Base-by-base conservation (phyloP, 1,140 invertebrate species). In the Bemisia tabaci region DNA sequence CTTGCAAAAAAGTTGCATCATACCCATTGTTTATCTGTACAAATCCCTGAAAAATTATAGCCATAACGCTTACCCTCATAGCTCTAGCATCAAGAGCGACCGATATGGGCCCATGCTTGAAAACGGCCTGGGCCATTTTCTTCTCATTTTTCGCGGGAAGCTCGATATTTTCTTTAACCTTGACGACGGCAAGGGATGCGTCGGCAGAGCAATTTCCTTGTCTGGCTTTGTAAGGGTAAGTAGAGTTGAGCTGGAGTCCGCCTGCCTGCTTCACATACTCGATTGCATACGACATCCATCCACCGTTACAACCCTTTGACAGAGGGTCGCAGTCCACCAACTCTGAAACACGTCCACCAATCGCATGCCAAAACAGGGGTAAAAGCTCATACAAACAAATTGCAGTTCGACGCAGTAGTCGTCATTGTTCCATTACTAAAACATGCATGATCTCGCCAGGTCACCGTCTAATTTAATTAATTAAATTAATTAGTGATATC, bases 11-110 rank as follows among this genome's bases (percentile, higher is more conserved):
- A n/a, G n/a, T n/a, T n/a, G n/a, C n/a, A n/a, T n/a, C n/a, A n/a
- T n/a, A n/a, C n/a, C n/a, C n/a, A n/a, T n/a, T n/a, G n/a, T n/a
- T n/a, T n/a, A n/a, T n/a, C n/a, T n/a, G n/a, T n/a, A n/a, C n/a
- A n/a, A n/a, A n/a, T n/a, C n/a, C 33, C 33, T 9, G 17, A 48
- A 48, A 48, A 17, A 48, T 48, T 17, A 48, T 17, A 9, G 5
- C 17, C 5, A 48, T 5, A 48, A 48, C 5, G 70, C 70, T 71
- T 71, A 83, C 81, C 78, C 95, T 93, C 91, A 99, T 97, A 1
- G 92, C 93, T 80, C 95, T 95, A 0, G 96, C 95, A 78, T 98
- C 98, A 65, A 98, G 91, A 24, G 90, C 96, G 76, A 99, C 95
- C 12, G 95, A 94, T 70, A 98, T 94, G 0, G 96, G 95, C 59